Base-by-base conservation (phyloP, 2,797 vertebrate species). In the Trachops cirrhosus region DNA sequence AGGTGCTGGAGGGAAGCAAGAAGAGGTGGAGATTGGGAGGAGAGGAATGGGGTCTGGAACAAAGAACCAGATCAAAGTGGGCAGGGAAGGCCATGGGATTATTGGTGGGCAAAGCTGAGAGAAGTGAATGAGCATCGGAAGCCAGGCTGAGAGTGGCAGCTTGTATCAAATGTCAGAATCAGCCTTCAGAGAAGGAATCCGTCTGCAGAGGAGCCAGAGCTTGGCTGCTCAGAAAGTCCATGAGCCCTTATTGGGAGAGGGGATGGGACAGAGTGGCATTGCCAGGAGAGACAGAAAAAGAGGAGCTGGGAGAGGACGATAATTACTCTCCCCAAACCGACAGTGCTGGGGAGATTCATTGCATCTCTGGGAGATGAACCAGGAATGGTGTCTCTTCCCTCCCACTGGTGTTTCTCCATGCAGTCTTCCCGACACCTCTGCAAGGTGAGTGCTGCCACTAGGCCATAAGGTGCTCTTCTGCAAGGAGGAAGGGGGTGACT, bases 131-230 rank as follows among this genome's bases (percentile, higher is more conserved):
- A 29, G 59, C 62, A 74, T 68, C 93, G 0, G 24, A 97, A 95
- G 97, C 12, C 37, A 97, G 83, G 16, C 93, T 96, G 21, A 48
- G 79, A 96, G 88, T 64, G 83, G 94, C 92, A 94, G 93, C 86
- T 87, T 91, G 91, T 95, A 73, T 91, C 77, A 97, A 98, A 97
- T 89, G 96, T 91, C 96, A 97, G 95, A 89, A 94, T 95, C 96
- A 92, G 74, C 78, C 82, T 86, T 74, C 93, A 64, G 32, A 88
- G 92, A 68, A 57, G 18, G 89, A 96, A 95, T 80, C 89, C 91
- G 82, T 96, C 92, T 96, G 96, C 79, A 82, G 29, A 93, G 95
- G 83, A 88, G 79, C 84, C 0, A 74, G 94, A 89, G 75, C 1
- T 0, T 46, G 44, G 95, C 88, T 78, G 89, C 96, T 95, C 64